Percentiles rank a stretch among this genome's conserved stretches.
Evolutionary conservation across 2,888 invertebrate species (phyloP).

Genomic region (Arctia plantaginis): DNA sequence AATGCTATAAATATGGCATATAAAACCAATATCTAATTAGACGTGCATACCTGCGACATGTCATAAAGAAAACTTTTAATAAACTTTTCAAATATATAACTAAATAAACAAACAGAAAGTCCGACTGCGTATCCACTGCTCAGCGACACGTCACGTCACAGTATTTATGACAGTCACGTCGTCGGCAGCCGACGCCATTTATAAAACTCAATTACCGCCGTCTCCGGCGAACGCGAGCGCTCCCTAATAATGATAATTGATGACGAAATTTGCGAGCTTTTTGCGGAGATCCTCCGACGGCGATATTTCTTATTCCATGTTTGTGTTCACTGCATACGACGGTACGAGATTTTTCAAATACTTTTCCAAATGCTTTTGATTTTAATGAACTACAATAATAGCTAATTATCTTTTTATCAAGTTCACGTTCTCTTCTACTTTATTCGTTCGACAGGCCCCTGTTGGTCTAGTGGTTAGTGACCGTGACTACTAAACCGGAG

Average conservation of each 20-base stretch:
- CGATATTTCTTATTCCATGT: slow-evolving; percentile 76
- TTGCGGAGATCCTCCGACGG: slow-evolving; percentile 81
- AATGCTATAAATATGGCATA: background rate
- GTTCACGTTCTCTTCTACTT: background rate
- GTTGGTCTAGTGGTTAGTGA: too few relatives aligned
- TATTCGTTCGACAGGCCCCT: too few relatives aligned
- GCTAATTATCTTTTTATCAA: background rate
- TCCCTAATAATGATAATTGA: slow-evolving; percentile 86
- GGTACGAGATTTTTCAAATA: slow-evolving; percentile 34
- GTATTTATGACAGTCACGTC: slow-evolving; percentile 71
- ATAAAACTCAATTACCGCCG: slow-evolving; percentile 85
- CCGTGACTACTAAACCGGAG: too few relatives aligned
- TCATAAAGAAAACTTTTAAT: background rate
- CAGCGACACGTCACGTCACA: slow-evolving; percentile 52
- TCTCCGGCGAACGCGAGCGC: slow-evolving; percentile 64
- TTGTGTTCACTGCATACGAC: slow-evolving; percentile 60
- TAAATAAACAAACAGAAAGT: slow-evolving; percentile 27
- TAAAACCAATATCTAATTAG: background rate
- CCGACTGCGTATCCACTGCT: slow-evolving; percentile 32
- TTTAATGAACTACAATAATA: background rate
- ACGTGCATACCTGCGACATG: background rate
- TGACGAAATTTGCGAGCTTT: slow-evolving; percentile 86
- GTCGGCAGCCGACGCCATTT: slow-evolving; percentile 77
- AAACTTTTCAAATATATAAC: slow-evolving; percentile 24
- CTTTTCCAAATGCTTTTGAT: background rate